A percentile compares a stretch with the other conserved stretches of the same genome.
Evolutionary conservation across 2,113 vertebrate genomes (phyloP).

Genomic region (Alaudala cheleensis): DNA sequence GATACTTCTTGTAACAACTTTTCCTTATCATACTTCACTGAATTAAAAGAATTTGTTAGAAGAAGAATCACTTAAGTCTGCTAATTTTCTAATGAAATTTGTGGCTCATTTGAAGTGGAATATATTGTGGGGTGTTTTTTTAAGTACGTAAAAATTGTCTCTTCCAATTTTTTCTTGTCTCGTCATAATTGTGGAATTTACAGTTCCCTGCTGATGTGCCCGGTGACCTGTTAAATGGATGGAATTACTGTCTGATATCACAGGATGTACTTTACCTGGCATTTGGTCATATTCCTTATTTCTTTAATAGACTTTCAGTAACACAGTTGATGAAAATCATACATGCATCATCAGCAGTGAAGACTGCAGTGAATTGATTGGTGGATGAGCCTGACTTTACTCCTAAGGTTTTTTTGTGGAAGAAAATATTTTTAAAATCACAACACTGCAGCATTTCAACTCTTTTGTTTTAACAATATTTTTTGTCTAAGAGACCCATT

Average conservation of each 20-base stretch:
- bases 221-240: background rate
- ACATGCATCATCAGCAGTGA: background rate
- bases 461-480: background rate
- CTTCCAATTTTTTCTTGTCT: background rate
- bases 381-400: background rate
- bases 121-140: background rate
- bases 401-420: background rate
- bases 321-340: background rate
- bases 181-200: background rate
- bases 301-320: background rate
- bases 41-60: background rate
- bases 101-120: background rate
- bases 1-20: background rate
- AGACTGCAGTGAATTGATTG: background rate
- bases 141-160: background rate
- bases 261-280: background rate
- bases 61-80: background rate
- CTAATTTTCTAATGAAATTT: background rate
- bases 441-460: background rate
- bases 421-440: background rate
- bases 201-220: background rate
- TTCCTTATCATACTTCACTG: background rate
- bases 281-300: background rate
- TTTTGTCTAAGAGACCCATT: background rate
- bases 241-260: background rate